phyloP scores from a whole-genome alignment of 2,113 vertebrate genomes.

The Hoplias malabaricus region DNA sequence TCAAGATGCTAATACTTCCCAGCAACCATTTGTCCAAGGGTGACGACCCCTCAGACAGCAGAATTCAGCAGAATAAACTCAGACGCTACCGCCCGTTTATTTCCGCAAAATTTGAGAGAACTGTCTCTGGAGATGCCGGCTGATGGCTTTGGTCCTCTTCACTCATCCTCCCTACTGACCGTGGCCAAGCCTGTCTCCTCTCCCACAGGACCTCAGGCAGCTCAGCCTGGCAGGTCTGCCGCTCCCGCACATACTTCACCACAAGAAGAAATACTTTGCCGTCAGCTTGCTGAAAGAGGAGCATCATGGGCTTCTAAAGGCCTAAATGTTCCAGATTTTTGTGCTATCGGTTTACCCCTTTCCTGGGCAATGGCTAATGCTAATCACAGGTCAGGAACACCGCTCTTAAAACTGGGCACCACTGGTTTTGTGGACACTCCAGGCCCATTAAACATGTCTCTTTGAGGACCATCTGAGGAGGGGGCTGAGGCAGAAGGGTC shows the following conservation, averaged over 20 bases:
- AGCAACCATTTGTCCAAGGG: slow-evolving; percentile 11
- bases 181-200: slow-evolving; percentile 32
- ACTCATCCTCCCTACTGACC: slow-evolving; percentile 34
- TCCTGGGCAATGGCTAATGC: slow-evolving; percentile 1
- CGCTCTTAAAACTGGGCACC: not conserved
- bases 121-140: slow-evolving; percentile 17
- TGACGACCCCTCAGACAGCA: slow-evolving; percentile 4
- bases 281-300: slow-evolving; percentile 49
- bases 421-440: not conserved
- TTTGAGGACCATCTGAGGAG: not conserved
- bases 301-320: slow-evolving; percentile 36
- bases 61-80: not conserved
- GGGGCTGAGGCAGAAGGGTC: not conserved
- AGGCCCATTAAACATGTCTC: not conserved
- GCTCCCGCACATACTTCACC: slow-evolving; percentile 39
- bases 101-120: slow-evolving; percentile 24
- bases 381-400: slow-evolving; percentile 22
- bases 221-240: slow-evolving; percentile 30
- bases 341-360: slow-evolving; percentile 51
- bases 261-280: slow-evolving; percentile 39
- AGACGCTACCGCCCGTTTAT: slow-evolving; percentile 6
- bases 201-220: slow-evolving; percentile 26
- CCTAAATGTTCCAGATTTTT: slow-evolving; percentile 52
- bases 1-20: slow-evolving; percentile 17
- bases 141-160: slow-evolving; percentile 35